Base-by-base conservation (phyloP, 1,140 invertebrate species). In the Pseudobourletiella spinata region DNA sequence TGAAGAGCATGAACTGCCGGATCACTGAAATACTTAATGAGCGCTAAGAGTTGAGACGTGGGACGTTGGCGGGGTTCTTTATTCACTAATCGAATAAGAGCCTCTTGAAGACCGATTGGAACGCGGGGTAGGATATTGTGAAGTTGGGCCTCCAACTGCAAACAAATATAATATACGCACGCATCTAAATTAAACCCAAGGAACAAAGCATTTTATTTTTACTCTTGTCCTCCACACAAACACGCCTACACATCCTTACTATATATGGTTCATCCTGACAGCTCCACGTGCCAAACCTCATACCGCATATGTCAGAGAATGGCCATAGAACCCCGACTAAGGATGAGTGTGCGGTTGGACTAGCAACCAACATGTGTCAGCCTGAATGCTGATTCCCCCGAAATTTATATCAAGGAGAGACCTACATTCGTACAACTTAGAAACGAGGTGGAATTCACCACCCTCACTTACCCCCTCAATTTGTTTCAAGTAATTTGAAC, bases 401-500 rank as follows among this genome's bases (percentile, higher is more conserved):
- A n/a, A n/a, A n/a, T n/a, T n/a, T n/a, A n/a, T n/a, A n/a, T n/a
- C n/a, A n/a, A n/a, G n/a, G n/a, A n/a, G n/a, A n/a, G n/a, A n/a
- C n/a, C n/a, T n/a, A n/a, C n/a, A n/a, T n/a, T n/a, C n/a, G n/a
- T n/a, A n/a, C n/a, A n/a, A n/a, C n/a, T n/a, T n/a, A n/a, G n/a
- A n/a, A n/a, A n/a, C n/a, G n/a, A n/a, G n/a, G n/a, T n/a, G 32
- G 44, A 16, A 48, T 8, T 15, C 44, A n/a, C 11, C 11, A 8
- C 32, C 8, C n/a, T 20, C 63, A 83, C 85, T 84, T 79, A 98
- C 94, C 79, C 81, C 78, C 75, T 96, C 92, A 28, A 95, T 76
- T 78, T 95, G 91, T 75, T 92, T 95, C 62, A 85, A 76, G 76
- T 97, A 97, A 44, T 85, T 81, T 44, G 88, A 85, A 48, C 84